Evolutionary conservation across 2,797 vertebrate species (phyloP), one percentile per base, ranked within the genome.

Genomic region (Aldrovandia affinis): DNA sequence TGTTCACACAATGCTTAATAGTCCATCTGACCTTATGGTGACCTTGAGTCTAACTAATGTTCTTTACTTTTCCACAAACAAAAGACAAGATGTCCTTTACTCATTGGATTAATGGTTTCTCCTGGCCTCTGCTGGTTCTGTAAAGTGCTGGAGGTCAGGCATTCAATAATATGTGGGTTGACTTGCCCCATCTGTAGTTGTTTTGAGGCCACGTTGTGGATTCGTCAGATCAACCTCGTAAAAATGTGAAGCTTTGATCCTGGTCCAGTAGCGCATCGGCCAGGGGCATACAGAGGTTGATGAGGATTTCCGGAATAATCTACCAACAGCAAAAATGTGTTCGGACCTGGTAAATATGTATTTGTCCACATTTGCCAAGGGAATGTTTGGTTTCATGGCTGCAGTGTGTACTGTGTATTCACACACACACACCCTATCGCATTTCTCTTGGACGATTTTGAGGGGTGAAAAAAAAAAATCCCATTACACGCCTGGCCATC

Each of bases 11-110:
- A 25, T 25, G 54, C 30, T 80, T 79, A 47, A 8, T 52, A 55
- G n/a, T 57, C 50, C 22, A 36, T 52, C 50, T 80, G 47, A 55
- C 36, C 83, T 73, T 81, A 57, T 1, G 52, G 50, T 36, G 82
- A 83, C 81, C 81, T 73, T 83, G 42, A 44, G 57, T 79, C 33
- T 80, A 10, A 33, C 8, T 30, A 30, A 33, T 57, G 36, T 78
- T 59, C 50, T 39, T 22, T 55, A 33, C 36, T 25, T 47, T 54
- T 8, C 55, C 30, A 47, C 22, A 14, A 10, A 30, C 84, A 78
- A 57, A 85, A 61, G 52, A 78, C 33, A 47, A 54, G 30, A 77
- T 83, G 63, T 36, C 47, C 44, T 70, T 82, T 25, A 70, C 47
- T n/a, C 6, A 47, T 47, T 12, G n/a, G 36, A 54, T 28, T 42